Base-by-base conservation (phyloP, 2,113 vertebrate genomes). In the Acinonyx jubatus region DNA sequence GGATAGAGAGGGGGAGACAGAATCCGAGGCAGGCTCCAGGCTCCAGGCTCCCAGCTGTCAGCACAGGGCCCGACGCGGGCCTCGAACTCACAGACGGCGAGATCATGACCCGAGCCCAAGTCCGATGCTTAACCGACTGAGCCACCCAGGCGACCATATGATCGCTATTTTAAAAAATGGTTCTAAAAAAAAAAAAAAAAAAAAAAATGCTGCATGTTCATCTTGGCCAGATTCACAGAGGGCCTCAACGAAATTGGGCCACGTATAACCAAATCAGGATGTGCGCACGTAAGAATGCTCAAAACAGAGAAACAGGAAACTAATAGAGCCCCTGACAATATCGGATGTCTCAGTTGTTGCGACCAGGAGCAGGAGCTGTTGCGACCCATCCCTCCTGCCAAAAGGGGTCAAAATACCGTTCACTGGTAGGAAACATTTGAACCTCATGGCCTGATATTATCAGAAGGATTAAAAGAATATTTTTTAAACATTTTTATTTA, bases 181-280 rank as follows among this genome's bases (percentile, higher is more conserved):
- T 65, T 80, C 89, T 91, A 80, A 94, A 96, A 91, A 85, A 96
- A 73, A 84, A 7, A 74, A 94, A 74, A 94, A 96, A 91, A 74
- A 92, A 96, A 91, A 85, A 95, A 73, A 85, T 55, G 33, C 14
- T 86, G 6, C 11, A 55, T 21, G 41, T 85, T 57, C 27, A 91
- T 94, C 57, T 92, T 16, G 11, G 31, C 29, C 52, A 92, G 83
- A 92, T 89, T 52, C 89, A 15, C 41, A 96, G 68, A 92, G 33
- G 19, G 14, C 31, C n/a, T 91, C 15, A 66, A 90, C 92, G 71
- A 93, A 78, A 86, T 1, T 61, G 50, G 31, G 36, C 73, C 74
- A 48, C 5, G 16, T 55, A 41, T 29, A 94, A 92, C n/a, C 91
- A 85, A 87, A 85, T 69, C 68, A 91, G 73, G 66, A 93, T 74